A percentile compares a stretch with the other conserved stretches of the same genome.
Conservation (phyloP, 2,797 vertebrate genomes). For the Pseudomugil gertrudae region DNA sequence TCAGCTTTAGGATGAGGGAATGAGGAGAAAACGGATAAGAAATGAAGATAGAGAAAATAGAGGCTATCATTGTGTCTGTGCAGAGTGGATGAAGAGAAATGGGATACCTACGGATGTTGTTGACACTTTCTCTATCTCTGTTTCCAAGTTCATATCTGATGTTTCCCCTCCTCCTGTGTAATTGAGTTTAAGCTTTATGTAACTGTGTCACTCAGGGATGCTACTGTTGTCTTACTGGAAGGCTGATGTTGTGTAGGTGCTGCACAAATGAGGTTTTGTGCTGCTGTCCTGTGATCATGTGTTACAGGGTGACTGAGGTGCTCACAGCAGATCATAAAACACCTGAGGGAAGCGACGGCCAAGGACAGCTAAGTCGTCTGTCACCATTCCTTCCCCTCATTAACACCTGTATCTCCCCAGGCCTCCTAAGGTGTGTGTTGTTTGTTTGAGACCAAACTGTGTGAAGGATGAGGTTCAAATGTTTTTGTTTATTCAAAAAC, state of each 20-base stretch:
- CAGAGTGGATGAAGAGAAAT: constrained; percentile 43
- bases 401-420: constrained; percentile 80
- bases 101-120: constrained; percentile 35
- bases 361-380: constrained; percentile 47
- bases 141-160: constrained; percentile 41
- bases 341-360: constrained; percentile 60
- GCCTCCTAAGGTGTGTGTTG: constrained; percentile 79
- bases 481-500: constrained; percentile 6
- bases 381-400: constrained; percentile 77
- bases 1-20: constrained; percentile 31
- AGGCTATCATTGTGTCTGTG: constrained; percentile 29
- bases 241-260: constrained; percentile 37
- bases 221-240: constrained; percentile 49
- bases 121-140: constrained; percentile 46
- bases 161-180: constrained; percentile 44
- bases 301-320: constrained; percentile 76
- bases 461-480: background rate
- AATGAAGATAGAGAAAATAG: constrained; percentile 50
- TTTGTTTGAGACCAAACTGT: background rate
- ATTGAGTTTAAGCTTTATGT: constrained; percentile 73
- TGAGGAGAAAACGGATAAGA: constrained; percentile 42
- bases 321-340: constrained; percentile 49
- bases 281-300: constrained; percentile 68
- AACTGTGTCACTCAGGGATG: constrained; percentile 60
- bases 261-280: constrained; percentile 62